phyloP scores from a whole-genome alignment of 2,888 invertebrate species.

The Harpalus rubripes region DNA sequence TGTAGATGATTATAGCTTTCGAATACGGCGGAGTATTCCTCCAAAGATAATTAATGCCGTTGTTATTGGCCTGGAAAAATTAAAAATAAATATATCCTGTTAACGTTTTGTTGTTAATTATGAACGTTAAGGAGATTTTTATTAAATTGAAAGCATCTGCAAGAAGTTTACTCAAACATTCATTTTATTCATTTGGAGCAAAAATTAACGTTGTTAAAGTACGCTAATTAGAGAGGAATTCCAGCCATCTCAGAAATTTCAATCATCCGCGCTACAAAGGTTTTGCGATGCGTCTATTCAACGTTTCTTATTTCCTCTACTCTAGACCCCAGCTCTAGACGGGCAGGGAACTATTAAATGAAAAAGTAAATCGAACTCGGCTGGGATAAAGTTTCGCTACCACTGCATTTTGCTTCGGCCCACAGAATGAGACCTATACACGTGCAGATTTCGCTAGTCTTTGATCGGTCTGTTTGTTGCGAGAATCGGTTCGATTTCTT shows the following conservation, averaged over 20 bases:
- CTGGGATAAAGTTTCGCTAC: conserved; percentile 44
- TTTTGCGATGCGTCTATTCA: conserved; percentile 11
- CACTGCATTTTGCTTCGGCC: conserved; percentile 35
- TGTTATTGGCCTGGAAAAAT: conserved; percentile 11
- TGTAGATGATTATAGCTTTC: background rate
- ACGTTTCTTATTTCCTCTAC: conserved; percentile 24
- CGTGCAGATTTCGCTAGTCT: conserved; percentile 57
- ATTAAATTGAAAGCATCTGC: conserved; percentile 56
- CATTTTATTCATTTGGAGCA: conserved; percentile 53
- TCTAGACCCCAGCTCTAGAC: background rate
- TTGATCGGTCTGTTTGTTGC: conserved; percentile 56
- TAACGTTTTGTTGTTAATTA: conserved; percentile 45
- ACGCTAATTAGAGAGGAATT: conserved; percentile 58
- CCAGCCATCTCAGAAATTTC: conserved; percentile 56
- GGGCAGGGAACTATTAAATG: background rate
- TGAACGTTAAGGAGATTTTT: conserved; percentile 58
- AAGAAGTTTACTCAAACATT: conserved; percentile 48
- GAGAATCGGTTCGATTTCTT: conserved; percentile 51
- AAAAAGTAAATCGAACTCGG: conserved; percentile 54
- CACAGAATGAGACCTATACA: conserved; percentile 12
- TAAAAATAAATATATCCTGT: conserved; percentile 42
- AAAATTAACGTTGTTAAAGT: conserved; percentile 59
- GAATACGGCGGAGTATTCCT: background rate
- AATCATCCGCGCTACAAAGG: conserved; percentile 57
- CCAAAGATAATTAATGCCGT: conserved; percentile 17